Evolutionary conservation across 2,113 vertebrate genomes (phyloP).

Genomic region (Pedetes capensis): DNA sequence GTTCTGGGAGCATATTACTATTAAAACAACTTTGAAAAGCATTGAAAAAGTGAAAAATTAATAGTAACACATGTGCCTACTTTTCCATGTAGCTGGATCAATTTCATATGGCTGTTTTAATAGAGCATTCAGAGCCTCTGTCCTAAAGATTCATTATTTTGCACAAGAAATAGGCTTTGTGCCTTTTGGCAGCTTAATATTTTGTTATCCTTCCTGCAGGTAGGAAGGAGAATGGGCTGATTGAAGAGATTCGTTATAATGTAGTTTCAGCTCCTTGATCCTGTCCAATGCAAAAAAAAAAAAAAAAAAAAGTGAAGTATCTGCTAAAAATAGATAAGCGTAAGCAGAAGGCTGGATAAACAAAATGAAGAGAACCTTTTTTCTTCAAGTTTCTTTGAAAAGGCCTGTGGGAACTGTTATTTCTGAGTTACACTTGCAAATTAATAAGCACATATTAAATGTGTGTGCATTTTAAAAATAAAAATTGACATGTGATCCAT

Average conservation of each 20-base stretch:
- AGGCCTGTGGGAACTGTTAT: neutral
- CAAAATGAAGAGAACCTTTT: constrained; percentile 24
- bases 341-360: constrained; percentile 50
- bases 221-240: constrained; percentile 27
- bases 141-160: constrained; percentile 33
- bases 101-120: neutral
- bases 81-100: neutral
- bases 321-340: constrained; percentile 65
- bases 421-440: constrained; percentile 45
- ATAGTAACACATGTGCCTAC: neutral
- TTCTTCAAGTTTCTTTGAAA: constrained; percentile 22
- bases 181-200: constrained; percentile 26
- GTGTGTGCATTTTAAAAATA: constrained; percentile 43
- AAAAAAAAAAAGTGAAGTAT: constrained; percentile 35
- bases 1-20: neutral
- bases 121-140: neutral
- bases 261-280: constrained; percentile 30
- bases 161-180: neutral
- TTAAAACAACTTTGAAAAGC: constrained; percentile 16
- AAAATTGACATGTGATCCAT: constrained; percentile 26
- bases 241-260: constrained; percentile 50
- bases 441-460: constrained; percentile 60
- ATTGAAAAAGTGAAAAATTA: constrained; percentile 37
- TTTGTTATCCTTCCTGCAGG: constrained; percentile 44
- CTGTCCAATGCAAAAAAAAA: constrained; percentile 26